These are phyloP conservation scores for Drosophila pallidifrons DNA, from an alignment of 1,140 invertebrate species.

Conservation along the genomic window DNA sequence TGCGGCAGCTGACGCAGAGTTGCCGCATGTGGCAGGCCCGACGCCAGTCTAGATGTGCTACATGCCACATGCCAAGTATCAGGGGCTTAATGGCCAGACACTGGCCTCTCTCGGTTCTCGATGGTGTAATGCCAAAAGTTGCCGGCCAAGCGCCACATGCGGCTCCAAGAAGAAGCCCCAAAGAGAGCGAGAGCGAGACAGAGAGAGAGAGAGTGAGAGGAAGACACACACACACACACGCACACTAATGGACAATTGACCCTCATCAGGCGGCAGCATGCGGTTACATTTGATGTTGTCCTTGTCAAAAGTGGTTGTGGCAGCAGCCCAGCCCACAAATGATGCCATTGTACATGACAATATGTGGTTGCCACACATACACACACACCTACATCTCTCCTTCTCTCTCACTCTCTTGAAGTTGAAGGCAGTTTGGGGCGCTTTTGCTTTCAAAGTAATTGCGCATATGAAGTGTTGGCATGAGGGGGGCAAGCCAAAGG, in stretches of 20 bases:
- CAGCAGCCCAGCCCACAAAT: slow-evolving; percentile 63
- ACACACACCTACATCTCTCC: neutral
- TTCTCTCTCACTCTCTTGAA: neutral
- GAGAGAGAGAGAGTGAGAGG: neutral
- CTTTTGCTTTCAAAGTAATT: slow-evolving; percentile 53
- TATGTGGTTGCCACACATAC: slow-evolving; percentile 59
- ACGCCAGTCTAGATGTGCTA: neutral
- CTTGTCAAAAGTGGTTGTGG: slow-evolving; percentile 49
- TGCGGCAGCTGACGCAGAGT: slow-evolving; percentile 62
- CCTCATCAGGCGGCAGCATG: slow-evolving; percentile 77
- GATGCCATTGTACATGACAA: slow-evolving; percentile 82
- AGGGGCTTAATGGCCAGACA: slow-evolving; percentile 36
- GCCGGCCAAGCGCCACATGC: slow-evolving; percentile 51
- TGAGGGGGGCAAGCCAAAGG: neutral
- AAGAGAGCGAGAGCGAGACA: too few relatives aligned
- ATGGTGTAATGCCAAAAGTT: slow-evolving; percentile 71
- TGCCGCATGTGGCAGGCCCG: slow-evolving; percentile 1
- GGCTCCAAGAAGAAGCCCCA: slow-evolving; percentile 39
- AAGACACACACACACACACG: slow-evolving; percentile 34
- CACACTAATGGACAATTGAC: slow-evolving; percentile 80
- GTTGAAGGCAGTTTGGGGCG: slow-evolving; percentile 22
- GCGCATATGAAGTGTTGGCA: slow-evolving; percentile 36
- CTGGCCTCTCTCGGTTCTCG: slow-evolving; percentile 12
- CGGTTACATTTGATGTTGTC: slow-evolving; percentile 77
- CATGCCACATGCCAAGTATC: slow-evolving; percentile 15